Base-by-base conservation (phyloP, 2,888 invertebrate genomes). In the Mycalesis mineus region DNA sequence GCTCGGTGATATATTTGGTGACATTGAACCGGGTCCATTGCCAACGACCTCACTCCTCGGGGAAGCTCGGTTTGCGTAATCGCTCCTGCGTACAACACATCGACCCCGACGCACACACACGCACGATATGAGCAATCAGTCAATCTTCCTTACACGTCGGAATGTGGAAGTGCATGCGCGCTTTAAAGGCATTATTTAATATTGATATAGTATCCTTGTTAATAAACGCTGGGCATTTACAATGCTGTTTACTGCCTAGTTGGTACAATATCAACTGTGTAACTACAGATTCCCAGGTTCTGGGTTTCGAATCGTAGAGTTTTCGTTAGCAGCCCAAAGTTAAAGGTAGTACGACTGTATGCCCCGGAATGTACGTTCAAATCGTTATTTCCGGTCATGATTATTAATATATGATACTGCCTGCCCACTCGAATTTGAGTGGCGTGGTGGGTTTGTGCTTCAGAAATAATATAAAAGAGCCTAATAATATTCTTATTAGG, bases 11-110 rank as follows among this genome's bases (percentile, higher is more conserved):
- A 88, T 88, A 88, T 89, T 89, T 89, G 88, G 89, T 89, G 89
- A 89, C 89, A 89, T 89, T 89, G 89, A 89, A 89, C 89, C 68
- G 86, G 73, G 84, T 83, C 88, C 89, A 89, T 89, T 89, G 89
- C 88, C 89, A 89, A 88, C 86, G 89, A 89, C 89, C 88, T 88
- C 88, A 72, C 78, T 86, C 82, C 84, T 86, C 83, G 82, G 87
- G 85, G 84, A 87, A 87, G 85, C 82, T 78, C 80, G 74, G 79
- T 88, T 89, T 88, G 88, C 88, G 88, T 88, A 88, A 88, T 87
- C 84, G 83, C 70, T 84, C 82, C 84, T 83, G 84, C 81, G 81
- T 82, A 80, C 78, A 65, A 72, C 71, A 74, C 72, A 70, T 72
- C 74, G 71, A 69, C 74, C 73, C 74, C 67, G 42, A 69, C 72